Conservation (phyloP, 2,113 vertebrate species). For the Charadrius vociferus region DNA sequence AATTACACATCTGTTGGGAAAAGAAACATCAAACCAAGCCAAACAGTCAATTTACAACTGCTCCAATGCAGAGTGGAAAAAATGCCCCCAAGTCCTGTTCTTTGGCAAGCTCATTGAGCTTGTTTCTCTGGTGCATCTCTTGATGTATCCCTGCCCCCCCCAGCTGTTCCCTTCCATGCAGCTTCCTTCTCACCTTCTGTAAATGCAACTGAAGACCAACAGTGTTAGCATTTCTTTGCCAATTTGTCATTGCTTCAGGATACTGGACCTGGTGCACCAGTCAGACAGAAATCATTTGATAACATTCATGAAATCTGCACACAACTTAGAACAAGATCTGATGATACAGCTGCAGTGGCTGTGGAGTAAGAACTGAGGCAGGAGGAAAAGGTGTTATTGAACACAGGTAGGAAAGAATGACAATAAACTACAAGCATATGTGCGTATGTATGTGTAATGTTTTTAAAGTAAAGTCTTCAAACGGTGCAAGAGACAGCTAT, state of each 20-base stretch:
- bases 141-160: rapidly evolving
- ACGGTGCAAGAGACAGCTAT: background rate
- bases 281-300: background rate
- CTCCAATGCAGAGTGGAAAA: background rate
- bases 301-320: background rate
- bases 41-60: background rate
- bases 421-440: background rate
- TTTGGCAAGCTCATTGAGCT: background rate
- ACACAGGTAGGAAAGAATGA: background rate
- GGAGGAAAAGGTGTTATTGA: background rate
- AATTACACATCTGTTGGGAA: background rate
- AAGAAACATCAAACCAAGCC: background rate
- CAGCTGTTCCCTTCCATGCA: background rate
- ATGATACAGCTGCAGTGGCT: background rate
- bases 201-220: background rate
- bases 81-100: background rate
- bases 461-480: background rate
- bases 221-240: background rate
- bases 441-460: rapidly evolving
- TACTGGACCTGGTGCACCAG: background rate
- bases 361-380: background rate
- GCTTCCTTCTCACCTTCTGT: background rate
- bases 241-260: background rate
- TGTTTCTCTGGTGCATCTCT: background rate
- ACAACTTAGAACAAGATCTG: background rate